Percentiles rank a stretch among this genome's conserved stretches.
Conservation (phyloP, 2,888 invertebrate species). For the Schizotus pectinicornis region DNA sequence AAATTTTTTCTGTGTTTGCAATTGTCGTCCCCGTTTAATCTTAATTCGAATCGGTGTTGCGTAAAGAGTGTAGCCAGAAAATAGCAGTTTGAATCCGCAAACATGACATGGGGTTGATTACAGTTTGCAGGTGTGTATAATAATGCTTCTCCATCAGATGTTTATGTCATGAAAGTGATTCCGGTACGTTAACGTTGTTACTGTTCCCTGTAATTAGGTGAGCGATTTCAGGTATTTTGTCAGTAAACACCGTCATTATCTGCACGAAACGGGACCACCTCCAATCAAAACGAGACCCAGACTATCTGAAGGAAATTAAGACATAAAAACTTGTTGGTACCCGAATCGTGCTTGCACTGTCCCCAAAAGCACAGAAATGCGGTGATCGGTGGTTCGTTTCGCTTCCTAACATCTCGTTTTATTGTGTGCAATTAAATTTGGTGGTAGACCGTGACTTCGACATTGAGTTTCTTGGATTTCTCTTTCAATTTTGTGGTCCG, state of each 20-base stretch:
- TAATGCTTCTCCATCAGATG: constrained; percentile 21
- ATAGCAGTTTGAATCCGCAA: constrained; percentile 29
- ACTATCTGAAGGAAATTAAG: too few relatives aligned
- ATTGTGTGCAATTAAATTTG: too few relatives aligned
- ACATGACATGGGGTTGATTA: constrained; percentile 30
- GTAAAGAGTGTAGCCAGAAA: constrained; percentile 24
- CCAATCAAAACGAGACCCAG: too few relatives aligned
- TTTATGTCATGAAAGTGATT: constrained; percentile 29
- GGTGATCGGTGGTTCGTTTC: too few relatives aligned
- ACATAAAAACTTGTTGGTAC: too few relatives aligned
- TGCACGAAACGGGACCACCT: constrained; percentile 1
- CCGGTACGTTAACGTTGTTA: constrained; percentile 22
- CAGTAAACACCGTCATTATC: constrained; percentile 16
- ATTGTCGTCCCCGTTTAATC: constrained; percentile 8
- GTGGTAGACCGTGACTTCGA: too few relatives aligned
- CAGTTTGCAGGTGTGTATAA: constrained; percentile 29
- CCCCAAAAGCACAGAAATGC: too few relatives aligned
- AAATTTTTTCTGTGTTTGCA: neutral
- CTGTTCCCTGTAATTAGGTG: constrained; percentile 19
- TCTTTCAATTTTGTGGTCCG: too few relatives aligned
- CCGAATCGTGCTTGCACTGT: too few relatives aligned
- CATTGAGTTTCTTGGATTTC: too few relatives aligned
- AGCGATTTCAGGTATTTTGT: constrained; percentile 19
- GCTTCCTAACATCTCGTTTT: too few relatives aligned
- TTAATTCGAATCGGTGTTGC: constrained; percentile 30